phyloP scores from a whole-genome alignment of 1,140 invertebrate species.

The Brachystomella parvula region DNA sequence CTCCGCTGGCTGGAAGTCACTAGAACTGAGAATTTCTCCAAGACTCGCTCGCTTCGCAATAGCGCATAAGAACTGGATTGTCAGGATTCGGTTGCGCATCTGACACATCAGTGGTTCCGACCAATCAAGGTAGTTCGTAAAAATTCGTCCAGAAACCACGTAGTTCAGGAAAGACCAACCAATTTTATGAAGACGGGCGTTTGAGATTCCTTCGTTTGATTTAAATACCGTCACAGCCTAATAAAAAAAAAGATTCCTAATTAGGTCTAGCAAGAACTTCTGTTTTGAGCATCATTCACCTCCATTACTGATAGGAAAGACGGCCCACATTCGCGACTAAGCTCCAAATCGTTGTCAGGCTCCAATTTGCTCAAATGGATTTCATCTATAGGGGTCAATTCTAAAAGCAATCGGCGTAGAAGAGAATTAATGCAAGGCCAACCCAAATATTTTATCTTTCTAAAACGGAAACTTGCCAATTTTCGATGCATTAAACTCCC shows the following conservation, averaged over 20 bases:
- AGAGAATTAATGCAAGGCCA: not conserved
- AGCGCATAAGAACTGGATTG: constrained; percentile 52
- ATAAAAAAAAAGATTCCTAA: not conserved
- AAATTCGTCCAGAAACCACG: constrained; percentile 8
- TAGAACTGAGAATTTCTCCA: constrained; percentile 48
- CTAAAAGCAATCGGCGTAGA: not conserved
- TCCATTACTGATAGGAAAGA: constrained; percentile 5
- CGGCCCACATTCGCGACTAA: not conserved
- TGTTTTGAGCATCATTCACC: constrained; percentile 7
- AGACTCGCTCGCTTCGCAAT: constrained; percentile 50
- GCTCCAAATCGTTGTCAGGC: not conserved
- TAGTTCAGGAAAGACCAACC: constrained; percentile 19
- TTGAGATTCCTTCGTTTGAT: constrained; percentile 21
- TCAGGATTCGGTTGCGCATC: constrained; percentile 22
- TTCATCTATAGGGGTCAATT: constrained; percentile 3
- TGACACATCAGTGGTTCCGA: constrained; percentile 19
- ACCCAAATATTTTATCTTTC: not conserved
- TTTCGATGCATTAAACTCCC: not conserved
- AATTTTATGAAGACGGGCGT: not conserved
- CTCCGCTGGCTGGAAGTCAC: constrained; percentile 55
- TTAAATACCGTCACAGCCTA: not conserved
- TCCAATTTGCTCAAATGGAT: not conserved
- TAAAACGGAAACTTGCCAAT: not conserved
- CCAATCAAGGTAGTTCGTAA: constrained; percentile 8
- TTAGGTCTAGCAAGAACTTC: not conserved